Base-by-base conservation (phyloP, 1,140 invertebrate genomes). In the Marisa cornuarietis region DNA sequence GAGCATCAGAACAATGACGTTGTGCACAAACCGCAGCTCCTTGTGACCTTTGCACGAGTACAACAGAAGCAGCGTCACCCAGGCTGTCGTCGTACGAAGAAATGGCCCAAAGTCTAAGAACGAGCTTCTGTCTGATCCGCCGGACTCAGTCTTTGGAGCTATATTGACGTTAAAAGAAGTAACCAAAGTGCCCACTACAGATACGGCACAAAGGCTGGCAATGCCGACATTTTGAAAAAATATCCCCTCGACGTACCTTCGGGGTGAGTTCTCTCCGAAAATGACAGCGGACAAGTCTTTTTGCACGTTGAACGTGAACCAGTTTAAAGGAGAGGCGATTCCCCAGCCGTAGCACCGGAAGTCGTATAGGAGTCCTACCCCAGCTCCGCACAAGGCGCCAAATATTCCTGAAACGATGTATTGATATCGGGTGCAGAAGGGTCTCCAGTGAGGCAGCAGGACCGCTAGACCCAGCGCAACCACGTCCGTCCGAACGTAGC, bases 21-120 rank as follows among this genome's bases (percentile, higher is more conserved):
- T 85, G 71, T 90, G 88, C 26, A 89, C 54, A 79, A 89, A 89
- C 22, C 88, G 62, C 9, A 85, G 20, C 82, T 89, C 87, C 73
- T 89, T 89, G 73, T 89, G 87, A 18, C 79, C 73, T 68, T 85
- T 82, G 54, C 75, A 54, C 16, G 85, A 87, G 79, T 88, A 88
- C 4, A 85, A 16, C 22, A 86, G 52, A 24, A 90, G 79, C 13
- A 90, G 71, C n/a, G 76, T 31, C 14, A 81, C 24, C 71, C 82
- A 82, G 14, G 90, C 91, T 80, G 85, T 90, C 51, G 73, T n/a
- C 80, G 14, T 26, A 4, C 26, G 16, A 3, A 66, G 31, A 9
- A 42, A 58, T 51, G 54, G n/a, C 52, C 20, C 73, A 14, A 58
- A 14, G 8, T 54, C 52, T 54, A 14, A 8, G 8, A 54, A 58